Percentiles rank a stretch among this genome's conserved stretches.
phyloP scores from a whole-genome alignment of 1,140 invertebrate species.

The Augochlora pura region DNA sequence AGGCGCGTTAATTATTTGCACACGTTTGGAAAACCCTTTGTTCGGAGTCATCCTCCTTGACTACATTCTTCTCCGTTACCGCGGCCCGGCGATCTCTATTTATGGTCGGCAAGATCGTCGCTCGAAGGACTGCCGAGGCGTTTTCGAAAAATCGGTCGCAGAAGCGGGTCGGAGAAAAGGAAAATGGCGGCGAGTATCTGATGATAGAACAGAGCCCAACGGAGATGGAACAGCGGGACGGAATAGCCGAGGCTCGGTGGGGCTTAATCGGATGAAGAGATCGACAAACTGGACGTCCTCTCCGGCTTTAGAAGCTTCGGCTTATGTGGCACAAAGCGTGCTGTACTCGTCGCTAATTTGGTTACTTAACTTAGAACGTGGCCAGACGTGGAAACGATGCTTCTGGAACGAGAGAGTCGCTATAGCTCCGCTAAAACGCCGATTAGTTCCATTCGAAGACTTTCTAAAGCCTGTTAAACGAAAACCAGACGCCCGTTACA shows the following conservation, averaged over 20 bases:
- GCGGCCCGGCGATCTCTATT: too few relatives aligned
- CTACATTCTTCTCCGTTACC: too few relatives aligned
- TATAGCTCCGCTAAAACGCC: neutral
- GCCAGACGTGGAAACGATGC: neutral
- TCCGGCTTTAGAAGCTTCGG: constrained; percentile 49
- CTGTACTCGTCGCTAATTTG: constrained; percentile 39
- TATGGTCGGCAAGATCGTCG: too few relatives aligned
- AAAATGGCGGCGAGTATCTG: neutral
- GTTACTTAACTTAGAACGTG: constrained; percentile 41
- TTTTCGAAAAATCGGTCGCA: too few relatives aligned
- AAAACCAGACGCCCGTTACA: too few relatives aligned
- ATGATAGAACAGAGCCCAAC: constrained; percentile 19
- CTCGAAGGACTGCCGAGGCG: too few relatives aligned
- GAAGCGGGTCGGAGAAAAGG: neutral
- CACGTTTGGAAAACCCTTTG: too few relatives aligned
- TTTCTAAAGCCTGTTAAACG: too few relatives aligned
- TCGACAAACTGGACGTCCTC: constrained; percentile 67
- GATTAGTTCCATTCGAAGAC: too few relatives aligned
- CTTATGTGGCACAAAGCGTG: constrained; percentile 39
- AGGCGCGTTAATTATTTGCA: too few relatives aligned
- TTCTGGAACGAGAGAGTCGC: neutral
- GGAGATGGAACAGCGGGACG: constrained; percentile 37
- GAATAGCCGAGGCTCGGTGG: constrained; percentile 42
- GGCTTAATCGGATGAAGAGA: constrained; percentile 73
- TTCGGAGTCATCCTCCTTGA: too few relatives aligned